Evolutionary conservation across 1,140 invertebrate genomes (phyloP), one percentile per base, ranked within the genome.

Genomic region (Drosophila navojoa): DNA sequence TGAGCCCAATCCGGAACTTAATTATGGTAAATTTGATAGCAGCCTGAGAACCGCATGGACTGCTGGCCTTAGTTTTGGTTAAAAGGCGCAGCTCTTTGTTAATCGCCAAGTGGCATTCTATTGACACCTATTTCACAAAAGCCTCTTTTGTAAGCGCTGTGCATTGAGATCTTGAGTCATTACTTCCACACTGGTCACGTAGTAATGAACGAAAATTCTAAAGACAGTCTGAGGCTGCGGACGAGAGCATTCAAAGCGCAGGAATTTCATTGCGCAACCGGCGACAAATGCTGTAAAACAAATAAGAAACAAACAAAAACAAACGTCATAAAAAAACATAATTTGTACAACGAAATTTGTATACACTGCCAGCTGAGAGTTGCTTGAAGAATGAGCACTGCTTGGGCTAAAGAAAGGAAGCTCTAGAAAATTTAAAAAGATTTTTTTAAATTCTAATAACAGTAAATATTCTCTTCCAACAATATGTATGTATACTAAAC

Each of bases 121-220:
- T 64, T 79, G 63, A 54, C 35, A 35, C 40, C 40, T 38, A 4
- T 38, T 11, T 38, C 59, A 57, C 76, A 72, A 71, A 71, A 70
- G 69, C 50, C 60, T 59, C 27, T 59, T 59, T 29, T 25, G 22
- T 45, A 49, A 40, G 49, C 22, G 10, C 29, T 35, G 9, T 47
- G 13, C 27, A 68, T 32, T 38, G 64, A 62, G 57, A 77, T 77
- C 55, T 76, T 67, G 32, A 58, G 62, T 13, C 75, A 68, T 81
- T 76, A 81, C 77, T 63, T 77, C 78, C 42, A 86, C 53, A 86
- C 53, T 72, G 77, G 66, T 85, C 81, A 85, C 81, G 81, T 85
- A 86, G 32, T 57, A 49, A 71, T 71, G 29, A 70, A 9, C n/a
- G 16, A 35, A 68, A 53, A 89, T 89, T 90, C 84, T 89, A 84